Conservation (phyloP, 2,797 vertebrate species). For the Cephalopachus bancanus region DNA sequence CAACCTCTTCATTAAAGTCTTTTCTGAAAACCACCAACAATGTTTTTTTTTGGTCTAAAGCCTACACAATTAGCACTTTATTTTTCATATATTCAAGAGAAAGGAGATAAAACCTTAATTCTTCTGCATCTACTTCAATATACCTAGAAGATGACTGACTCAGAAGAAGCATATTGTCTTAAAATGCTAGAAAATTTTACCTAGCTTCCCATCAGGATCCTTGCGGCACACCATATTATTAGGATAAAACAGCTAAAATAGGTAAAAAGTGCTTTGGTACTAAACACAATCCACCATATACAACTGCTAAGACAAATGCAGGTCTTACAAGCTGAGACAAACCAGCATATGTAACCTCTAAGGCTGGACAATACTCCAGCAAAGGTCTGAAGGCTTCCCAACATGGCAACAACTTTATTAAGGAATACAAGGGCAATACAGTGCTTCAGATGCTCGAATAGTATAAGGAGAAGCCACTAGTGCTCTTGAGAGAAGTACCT, state of each 20-base stretch:
- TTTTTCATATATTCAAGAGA: constrained; percentile 31
- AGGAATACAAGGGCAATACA: neutral
- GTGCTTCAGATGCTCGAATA: neutral
- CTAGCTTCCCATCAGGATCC: neutral
- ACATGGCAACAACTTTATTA: neutral
- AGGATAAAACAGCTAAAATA: constrained; percentile 1
- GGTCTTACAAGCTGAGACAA: constrained; percentile 26
- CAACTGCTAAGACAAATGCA: neutral
- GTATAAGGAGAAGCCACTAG: neutral
- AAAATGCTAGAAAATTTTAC: neutral
- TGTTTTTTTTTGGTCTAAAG: constrained; percentile 3
- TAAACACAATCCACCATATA: neutral
- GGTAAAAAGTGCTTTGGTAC: neutral
- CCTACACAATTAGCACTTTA: neutral
- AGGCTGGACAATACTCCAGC: neutral
- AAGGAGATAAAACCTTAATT: neutral
- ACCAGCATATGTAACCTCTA: neutral
- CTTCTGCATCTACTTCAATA: neutral
- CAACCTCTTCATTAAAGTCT: constrained; percentile 43
- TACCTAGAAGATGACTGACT: neutral
- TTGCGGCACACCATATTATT: neutral
- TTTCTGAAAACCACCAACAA: constrained; percentile 22
- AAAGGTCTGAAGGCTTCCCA: constrained; percentile 35
- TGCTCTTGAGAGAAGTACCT: neutral
- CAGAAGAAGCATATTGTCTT: neutral